Percentiles rank a stretch among this genome's conserved stretches.
phyloP scores from a whole-genome alignment of 35 echinoderm and acorn worm species.

The Heliocidaris erythrogramma region DNA sequence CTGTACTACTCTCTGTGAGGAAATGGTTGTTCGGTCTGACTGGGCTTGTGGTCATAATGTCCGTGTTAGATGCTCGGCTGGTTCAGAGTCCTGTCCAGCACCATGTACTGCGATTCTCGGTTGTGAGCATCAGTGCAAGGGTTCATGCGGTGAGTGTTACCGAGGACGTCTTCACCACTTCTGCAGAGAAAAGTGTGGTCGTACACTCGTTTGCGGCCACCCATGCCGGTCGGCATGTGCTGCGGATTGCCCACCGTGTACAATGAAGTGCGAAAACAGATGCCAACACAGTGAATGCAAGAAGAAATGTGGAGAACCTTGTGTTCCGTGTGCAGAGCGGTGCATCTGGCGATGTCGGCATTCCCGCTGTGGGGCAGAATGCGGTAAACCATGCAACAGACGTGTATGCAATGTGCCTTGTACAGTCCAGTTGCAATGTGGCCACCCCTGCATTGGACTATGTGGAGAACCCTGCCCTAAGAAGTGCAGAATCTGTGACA shows the following conservation, averaged over 20 bases:
- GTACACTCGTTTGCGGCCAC: conserved; percentile 87
- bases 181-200: conserved; percentile 69
- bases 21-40: conserved; percentile 24
- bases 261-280: conserved; percentile 69
- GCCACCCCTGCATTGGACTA: conserved; percentile 83
- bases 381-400: conserved; percentile 66
- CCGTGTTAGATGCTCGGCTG: conserved; percentile 61
- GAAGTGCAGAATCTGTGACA: conserved; percentile 78
- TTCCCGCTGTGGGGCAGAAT: conserved; percentile 47
- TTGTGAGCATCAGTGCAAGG: conserved; percentile 75
- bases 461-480: conserved; percentile 89
- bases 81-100: conserved; percentile 52
- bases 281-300: conserved; percentile 81
- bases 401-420: conserved; percentile 68
- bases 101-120: conserved; percentile 54
- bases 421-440: conserved; percentile 46
- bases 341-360: conserved; percentile 74
- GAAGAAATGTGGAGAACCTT: conserved; percentile 71
- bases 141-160: conserved; percentile 59
- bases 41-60: conserved; percentile 77
- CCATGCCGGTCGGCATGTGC: conserved; percentile 69
- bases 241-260: conserved; percentile 84
- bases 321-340: conserved; percentile 64
- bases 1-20: conserved; percentile 60
- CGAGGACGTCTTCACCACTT: conserved; percentile 60